Evolutionary conservation across 2,797 vertebrate species (phyloP), one percentile per base, ranked within the genome.

Genomic region (Cetoscarus ocellatus): DNA sequence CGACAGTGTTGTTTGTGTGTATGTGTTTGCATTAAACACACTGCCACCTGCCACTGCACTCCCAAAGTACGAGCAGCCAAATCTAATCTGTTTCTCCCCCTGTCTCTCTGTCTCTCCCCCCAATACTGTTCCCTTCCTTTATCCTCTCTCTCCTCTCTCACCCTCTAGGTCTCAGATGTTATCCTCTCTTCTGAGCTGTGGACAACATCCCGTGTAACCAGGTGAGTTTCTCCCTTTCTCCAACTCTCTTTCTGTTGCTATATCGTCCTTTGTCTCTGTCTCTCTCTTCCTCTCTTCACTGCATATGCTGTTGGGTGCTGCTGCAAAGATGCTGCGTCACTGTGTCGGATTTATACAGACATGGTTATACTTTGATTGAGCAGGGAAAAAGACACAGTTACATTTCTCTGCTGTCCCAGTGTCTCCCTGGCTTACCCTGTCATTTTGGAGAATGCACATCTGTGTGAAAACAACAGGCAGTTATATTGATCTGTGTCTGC

Each of bases 291-390:
- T 48, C 45, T 39, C 44, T n/a, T 59, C 34, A 40, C 70, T 73
- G 77, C 82, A 76, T 72, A 73, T 82, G 84, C 43, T 67, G 79
- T 75, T 78, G 61, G 73, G 57, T 80, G 62, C 73, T 80, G 73
- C 88, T 87, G 84, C 73, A 91, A 88, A 89, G 78, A 84, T 89
- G 91, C 92, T 91, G 91, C 83, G 88, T 93, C 92, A 93, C 86
- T 70, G 61, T 89, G 79, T 70, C 3, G 5, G 11, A 70, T 86
- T 72, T 66, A 72, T 75, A 68, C 68, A 64, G 76, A 61, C 48
- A 53, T 65, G 18, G 27, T 68, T 51, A 66, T 65, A 55, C 74
- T 76, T 65, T 84, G 19, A 54, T 36, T 35, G 19, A 48, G 39
- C n/a, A 39, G 39, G 9, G 38, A 48, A 40, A 19, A 38, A 38